Percentiles rank a stretch among this genome's conserved stretches.
Evolutionary conservation across 92 coral and sea anemone species (phyloP).

Genomic region (Parazoanthus darwini): DNA sequence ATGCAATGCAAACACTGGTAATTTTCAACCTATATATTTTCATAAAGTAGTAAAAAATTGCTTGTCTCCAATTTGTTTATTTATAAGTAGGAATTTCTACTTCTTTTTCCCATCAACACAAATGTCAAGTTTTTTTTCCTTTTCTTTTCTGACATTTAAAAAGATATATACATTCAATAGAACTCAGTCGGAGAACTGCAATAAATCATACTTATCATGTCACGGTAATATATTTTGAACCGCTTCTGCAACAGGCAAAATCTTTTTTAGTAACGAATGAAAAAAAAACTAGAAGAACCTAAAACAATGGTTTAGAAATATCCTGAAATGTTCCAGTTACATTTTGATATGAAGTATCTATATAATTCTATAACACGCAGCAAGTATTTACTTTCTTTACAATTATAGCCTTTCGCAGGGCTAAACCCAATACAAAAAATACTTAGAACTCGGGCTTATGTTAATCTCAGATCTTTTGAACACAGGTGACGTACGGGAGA

Average conservation of each 20-base stretch:
- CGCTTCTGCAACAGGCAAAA: background rate
- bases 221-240: background rate
- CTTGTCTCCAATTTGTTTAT: background rate
- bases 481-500: background rate
- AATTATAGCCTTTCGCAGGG: background rate
- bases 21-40: too few species aligned
- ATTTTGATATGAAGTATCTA: too few species aligned
- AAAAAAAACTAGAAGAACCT: background rate
- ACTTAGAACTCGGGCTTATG: background rate
- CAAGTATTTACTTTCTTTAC: background rate
- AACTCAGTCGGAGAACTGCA: background rate
- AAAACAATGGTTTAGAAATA: too few species aligned
- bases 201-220: too few species aligned
- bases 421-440: background rate
- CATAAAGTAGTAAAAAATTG: too few species aligned
- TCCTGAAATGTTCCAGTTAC: too few species aligned
- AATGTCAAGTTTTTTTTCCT: background rate
- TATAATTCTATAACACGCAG: too few species aligned
- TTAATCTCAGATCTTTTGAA: background rate
- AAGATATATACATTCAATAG: background rate
- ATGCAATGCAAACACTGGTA: background rate
- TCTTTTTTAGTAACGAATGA: background rate
- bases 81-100: background rate
- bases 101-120: background rate
- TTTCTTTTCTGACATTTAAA: background rate